phyloP scores from a whole-genome alignment of 2,888 invertebrate genomes.

The Creontiades dilutus region DNA sequence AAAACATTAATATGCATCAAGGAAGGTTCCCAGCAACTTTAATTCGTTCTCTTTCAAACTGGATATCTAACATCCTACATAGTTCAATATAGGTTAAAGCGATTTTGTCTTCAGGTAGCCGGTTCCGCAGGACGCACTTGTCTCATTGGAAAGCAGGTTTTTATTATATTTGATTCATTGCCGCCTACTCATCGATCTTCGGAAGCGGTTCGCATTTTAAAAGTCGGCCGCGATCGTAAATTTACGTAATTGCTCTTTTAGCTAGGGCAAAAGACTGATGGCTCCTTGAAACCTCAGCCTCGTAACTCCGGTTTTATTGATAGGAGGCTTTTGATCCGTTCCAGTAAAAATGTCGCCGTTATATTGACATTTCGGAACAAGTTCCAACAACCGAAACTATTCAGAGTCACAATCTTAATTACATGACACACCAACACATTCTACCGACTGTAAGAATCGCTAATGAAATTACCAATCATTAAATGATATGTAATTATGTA shows the following conservation, averaged over 20 bases:
- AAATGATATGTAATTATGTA: too few relatives aligned
- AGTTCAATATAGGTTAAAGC: not conserved
- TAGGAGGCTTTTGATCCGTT: not conserved
- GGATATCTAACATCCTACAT: too few relatives aligned
- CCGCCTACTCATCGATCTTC: conserved; percentile 10
- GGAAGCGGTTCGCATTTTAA: not conserved
- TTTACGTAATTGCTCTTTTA: conserved; percentile 22
- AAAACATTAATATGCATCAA: too few relatives aligned
- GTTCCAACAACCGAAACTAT: not conserved
- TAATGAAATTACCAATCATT: too few relatives aligned
- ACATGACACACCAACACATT: too few relatives aligned
- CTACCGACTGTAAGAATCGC: too few relatives aligned
- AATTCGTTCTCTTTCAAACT: too few relatives aligned
- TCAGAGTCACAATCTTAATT: too few relatives aligned
- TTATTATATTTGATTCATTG: conserved; percentile 11
- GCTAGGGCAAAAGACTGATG: not conserved
- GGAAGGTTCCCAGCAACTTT: too few relatives aligned
- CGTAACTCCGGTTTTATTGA: conserved; percentile 2
- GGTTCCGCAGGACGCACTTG: conserved; percentile 8
- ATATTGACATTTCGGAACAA: not conserved
- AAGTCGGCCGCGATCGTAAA: not conserved
- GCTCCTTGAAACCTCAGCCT: not conserved
- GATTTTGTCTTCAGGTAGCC: not conserved
- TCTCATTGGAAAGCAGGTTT: conserved; percentile 14
- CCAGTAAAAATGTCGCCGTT: not conserved